Conservation (phyloP, 2,888 invertebrate genomes). For the Bimastos eiseni region DNA sequence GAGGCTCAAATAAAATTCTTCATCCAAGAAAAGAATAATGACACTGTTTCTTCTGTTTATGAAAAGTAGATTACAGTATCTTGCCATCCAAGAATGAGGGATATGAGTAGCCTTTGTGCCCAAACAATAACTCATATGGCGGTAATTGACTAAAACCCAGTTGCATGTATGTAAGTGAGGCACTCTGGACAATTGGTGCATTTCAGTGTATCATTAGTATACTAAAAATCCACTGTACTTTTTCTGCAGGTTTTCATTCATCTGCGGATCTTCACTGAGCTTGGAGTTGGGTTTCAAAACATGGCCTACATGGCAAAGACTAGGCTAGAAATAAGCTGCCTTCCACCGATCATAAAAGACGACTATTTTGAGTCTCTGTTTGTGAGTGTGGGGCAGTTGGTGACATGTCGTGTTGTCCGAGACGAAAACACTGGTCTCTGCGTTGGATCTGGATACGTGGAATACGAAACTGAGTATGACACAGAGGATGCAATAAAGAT, state of each 20-base stretch:
- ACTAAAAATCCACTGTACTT: not conserved
- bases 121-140: too few relatives aligned
- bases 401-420: not conserved
- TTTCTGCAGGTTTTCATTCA: not conserved
- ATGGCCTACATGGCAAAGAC: conserved; percentile 5
- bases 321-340: not conserved
- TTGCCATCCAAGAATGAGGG: too few relatives aligned
- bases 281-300: not conserved
- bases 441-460: not conserved
- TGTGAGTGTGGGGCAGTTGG: not conserved
- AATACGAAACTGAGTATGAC: not conserved
- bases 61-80: too few relatives aligned
- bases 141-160: too few relatives aligned
- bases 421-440: not conserved
- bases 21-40: too few relatives aligned
- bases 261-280: not conserved
- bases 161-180: not conserved
- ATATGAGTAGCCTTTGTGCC: too few relatives aligned
- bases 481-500: conserved; percentile 13
- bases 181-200: too few relatives aligned
- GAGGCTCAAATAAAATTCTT: too few relatives aligned
- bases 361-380: not conserved
- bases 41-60: too few relatives aligned
- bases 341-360: not conserved
- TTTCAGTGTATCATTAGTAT: not conserved